phyloP scores from a whole-genome alignment of 1,140 invertebrate genomes.

The Drosophila persimilis region DNA sequence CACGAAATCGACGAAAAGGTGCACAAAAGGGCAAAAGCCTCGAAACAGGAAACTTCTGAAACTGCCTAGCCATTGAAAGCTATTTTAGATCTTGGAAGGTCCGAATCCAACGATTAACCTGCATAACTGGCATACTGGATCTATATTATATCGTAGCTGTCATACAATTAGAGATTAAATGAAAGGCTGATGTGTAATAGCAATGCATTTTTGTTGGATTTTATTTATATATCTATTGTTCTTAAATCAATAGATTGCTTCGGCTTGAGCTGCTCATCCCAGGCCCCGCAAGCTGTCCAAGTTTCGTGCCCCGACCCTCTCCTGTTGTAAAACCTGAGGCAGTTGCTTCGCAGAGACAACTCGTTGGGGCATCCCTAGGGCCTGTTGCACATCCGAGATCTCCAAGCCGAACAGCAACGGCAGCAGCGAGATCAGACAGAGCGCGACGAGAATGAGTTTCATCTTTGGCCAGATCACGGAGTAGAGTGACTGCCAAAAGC shows the following conservation, averaged over 20 bases:
- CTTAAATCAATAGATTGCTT: too few species aligned
- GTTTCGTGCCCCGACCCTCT: slow-evolving; percentile 7
- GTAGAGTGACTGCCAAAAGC: slow-evolving; percentile 32
- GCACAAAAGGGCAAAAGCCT: too few species aligned
- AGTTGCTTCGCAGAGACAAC: too few species aligned
- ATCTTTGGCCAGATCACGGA: slow-evolving; percentile 14
- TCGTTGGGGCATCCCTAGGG: too few species aligned
- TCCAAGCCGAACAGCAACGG: slow-evolving; percentile 14
- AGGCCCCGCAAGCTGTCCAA: slow-evolving; percentile 45
- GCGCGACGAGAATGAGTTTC: slow-evolving; percentile 20
- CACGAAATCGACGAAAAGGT: too few species aligned
- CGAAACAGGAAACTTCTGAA: too few species aligned
- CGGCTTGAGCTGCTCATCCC: slow-evolving; percentile 4
- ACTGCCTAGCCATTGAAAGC: too few species aligned
- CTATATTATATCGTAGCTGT: too few species aligned
- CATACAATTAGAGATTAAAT: neutral
- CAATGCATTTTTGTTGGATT: too few species aligned
- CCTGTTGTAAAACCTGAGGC: neutral
- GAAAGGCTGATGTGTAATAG: too few species aligned
- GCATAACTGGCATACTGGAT: neutral
- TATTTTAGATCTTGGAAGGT: too few species aligned
- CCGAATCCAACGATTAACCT: too few species aligned
- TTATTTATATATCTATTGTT: neutral
- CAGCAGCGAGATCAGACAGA: slow-evolving; percentile 34
- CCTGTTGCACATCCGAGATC: neutral